These are phyloP conservation scores for Drosophila truncata DNA, from an alignment of 1,140 invertebrate genomes.

Conservation along the genomic window DNA sequence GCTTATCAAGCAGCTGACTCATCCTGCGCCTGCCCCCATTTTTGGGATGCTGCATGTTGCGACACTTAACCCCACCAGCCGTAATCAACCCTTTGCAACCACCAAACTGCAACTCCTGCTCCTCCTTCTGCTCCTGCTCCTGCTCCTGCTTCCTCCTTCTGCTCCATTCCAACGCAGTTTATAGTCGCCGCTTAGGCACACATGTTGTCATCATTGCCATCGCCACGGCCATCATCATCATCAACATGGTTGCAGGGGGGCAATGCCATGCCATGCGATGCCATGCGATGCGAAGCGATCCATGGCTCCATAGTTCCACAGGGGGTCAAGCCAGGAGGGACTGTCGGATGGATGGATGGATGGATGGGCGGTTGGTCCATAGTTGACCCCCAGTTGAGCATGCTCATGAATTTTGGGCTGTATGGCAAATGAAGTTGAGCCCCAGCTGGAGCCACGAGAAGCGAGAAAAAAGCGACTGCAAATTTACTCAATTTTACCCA, in stretches of 20 bases:
- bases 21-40: constrained; percentile 12
- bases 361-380: constrained; percentile 15
- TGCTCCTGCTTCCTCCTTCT: not conserved
- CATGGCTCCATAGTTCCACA: constrained; percentile 12
- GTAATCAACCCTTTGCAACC: constrained; percentile 38
- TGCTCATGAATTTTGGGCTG: constrained; percentile 76
- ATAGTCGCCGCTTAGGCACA: constrained; percentile 66
- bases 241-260: constrained; percentile 27
- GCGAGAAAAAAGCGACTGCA: constrained; percentile 42
- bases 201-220: constrained; percentile 71
- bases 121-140: constrained; percentile 5
- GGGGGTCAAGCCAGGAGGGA: not conserved
- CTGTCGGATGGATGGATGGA: not conserved
- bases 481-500: constrained; percentile 58
- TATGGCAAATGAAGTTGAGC: constrained; percentile 64
- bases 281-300: constrained; percentile 13
- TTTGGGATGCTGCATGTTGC: constrained; percentile 31
- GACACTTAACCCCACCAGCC: constrained; percentile 35
- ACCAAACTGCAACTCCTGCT: not conserved
- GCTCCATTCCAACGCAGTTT: constrained; percentile 50
- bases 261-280: constrained; percentile 11
- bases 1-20: constrained; percentile 33
- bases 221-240: constrained; percentile 51
- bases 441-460: constrained; percentile 50
- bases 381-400: constrained; percentile 46